A percentile compares a stretch with the other conserved stretches of the same genome.
Conservation (phyloP, 2,113 vertebrate genomes). For the Nannobrachium achirus region DNA sequence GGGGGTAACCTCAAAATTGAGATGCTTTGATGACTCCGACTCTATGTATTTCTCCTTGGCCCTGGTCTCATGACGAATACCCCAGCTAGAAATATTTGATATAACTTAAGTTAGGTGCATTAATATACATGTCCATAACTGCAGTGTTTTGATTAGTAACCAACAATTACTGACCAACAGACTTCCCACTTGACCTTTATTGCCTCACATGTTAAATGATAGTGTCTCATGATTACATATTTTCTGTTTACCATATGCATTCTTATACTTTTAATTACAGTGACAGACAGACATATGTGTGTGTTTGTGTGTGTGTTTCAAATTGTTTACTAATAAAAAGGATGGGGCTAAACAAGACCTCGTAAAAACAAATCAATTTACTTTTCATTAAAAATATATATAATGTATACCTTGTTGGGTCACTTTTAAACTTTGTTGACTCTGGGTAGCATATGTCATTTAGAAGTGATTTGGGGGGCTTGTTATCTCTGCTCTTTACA, state of each 20-base stretch:
- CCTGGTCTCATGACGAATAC: conserved; percentile 1
- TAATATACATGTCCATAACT: conserved; percentile 5
- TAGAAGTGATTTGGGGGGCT: conserved; percentile 6
- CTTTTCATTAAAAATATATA: background rate
- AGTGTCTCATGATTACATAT: no score
- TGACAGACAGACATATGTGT: no score
- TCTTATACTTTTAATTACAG: no score
- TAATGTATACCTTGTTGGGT: conserved; percentile 3
- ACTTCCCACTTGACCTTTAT: no score
- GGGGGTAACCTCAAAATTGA: background rate
- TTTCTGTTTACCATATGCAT: no score
- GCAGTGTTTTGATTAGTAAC: background rate
- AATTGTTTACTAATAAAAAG: no score
- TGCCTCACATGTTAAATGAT: no score
- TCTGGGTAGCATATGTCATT: conserved; percentile 2
- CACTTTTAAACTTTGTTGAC: conserved; percentile 1
- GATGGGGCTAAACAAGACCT: no score
- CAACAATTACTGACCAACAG: no score
- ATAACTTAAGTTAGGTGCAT: conserved; percentile 8
- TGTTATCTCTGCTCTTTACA: background rate
- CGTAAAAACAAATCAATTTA: background rate
- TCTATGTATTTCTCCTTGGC: conserved; percentile 1
- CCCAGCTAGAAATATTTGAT: conserved; percentile 2
- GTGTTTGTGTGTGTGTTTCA: no score
- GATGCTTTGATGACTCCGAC: background rate